Percentiles rank a stretch among this genome's conserved stretches.
Evolutionary conservation across 2,113 vertebrate genomes (phyloP).

Genomic region (Argyrosomus japonicus): DNA sequence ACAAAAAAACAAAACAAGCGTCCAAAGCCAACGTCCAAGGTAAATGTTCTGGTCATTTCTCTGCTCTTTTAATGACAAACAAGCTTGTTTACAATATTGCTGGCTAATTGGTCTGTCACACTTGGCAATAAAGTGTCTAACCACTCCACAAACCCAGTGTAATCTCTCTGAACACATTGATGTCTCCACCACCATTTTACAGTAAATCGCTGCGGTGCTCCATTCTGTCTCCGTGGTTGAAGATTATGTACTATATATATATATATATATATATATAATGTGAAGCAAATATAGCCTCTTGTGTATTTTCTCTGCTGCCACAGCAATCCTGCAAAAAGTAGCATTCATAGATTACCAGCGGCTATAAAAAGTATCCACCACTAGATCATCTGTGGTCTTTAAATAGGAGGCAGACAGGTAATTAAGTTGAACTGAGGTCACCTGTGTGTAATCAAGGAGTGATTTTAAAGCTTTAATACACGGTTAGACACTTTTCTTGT

Average conservation of each 20-base stretch:
- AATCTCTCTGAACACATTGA: conserved; percentile 34
- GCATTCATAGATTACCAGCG: neutral
- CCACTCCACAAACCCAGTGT: conserved; percentile 18
- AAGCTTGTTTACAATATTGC: neutral
- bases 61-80: neutral
- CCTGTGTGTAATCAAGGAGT: conserved; percentile 9
- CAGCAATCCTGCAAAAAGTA: neutral
- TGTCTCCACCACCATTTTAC: conserved; percentile 60
- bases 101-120: conserved; percentile 8
- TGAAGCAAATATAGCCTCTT: neutral
- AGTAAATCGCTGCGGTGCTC: conserved; percentile 22
- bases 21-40: conserved; percentile 52
- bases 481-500: neutral
- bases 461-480: neutral
- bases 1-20: conserved; percentile 7
- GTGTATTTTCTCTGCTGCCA: conserved; percentile 5
- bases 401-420: neutral
- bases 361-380: neutral
- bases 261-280: neutral
- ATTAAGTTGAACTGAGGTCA: conserved; percentile 27
- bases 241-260: conserved; percentile 22
- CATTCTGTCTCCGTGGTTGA: conserved; percentile 2
- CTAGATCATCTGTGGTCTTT: neutral
- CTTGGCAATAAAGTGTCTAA: neutral
- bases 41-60: conserved; percentile 33